These are phyloP conservation scores for Athene noctua DNA, from an alignment of 2,113 vertebrate species.

Conservation along the genomic window DNA sequence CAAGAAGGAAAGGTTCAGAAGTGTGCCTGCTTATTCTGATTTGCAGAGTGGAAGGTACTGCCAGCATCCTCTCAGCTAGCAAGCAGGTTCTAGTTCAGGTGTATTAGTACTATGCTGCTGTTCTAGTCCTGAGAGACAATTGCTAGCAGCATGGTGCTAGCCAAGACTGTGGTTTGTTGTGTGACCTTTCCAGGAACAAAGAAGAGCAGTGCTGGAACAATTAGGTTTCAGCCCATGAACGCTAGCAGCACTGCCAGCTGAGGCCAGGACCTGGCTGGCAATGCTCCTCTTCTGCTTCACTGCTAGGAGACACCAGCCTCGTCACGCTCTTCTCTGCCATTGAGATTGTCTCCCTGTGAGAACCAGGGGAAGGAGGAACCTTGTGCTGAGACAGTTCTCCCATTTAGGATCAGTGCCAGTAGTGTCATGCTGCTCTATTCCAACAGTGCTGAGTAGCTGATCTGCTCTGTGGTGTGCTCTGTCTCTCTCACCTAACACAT, in stretches of 20 bases:
- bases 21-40: not conserved
- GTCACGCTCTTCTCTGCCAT: not conserved
- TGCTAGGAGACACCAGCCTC: not conserved
- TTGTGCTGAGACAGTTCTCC: no score
- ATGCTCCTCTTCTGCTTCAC: not conserved
- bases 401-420: not conserved
- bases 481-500: not conserved
- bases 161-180: accelerated
- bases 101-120: accelerated
- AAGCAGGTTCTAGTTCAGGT: not conserved
- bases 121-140: not conserved
- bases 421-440: not conserved
- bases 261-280: not conserved
- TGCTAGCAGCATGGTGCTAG: not conserved
- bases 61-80: not conserved
- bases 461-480: not conserved
- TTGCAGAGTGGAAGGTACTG: not conserved
- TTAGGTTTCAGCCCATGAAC: not conserved
- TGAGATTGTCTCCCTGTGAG: not conserved
- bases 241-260: not conserved
- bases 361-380: not conserved
- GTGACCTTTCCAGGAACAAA: not conserved
- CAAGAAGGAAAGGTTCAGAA: not conserved
- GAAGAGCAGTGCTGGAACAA: not conserved
- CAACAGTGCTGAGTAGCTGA: not conserved